Evolutionary conservation across 2,113 vertebrate species (phyloP), one percentile per base, ranked within the genome.

Genomic region (Limanda limanda): DNA sequence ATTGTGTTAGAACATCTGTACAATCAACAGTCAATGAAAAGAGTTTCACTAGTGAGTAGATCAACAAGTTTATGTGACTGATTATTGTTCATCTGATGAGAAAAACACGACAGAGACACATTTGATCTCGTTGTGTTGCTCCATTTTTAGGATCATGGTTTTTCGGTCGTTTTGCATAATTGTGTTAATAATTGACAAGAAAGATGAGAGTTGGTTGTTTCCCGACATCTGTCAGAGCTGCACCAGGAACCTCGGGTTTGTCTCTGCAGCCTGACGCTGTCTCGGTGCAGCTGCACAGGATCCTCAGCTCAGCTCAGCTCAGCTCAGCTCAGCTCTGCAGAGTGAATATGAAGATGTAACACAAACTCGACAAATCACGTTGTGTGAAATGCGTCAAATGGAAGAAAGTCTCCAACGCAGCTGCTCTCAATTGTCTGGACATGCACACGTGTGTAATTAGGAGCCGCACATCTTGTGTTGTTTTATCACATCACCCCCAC

Each of bases 391-490:
- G 70, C 63, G 71, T 58, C 7, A 12, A 59, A 68, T 4, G n/a
- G n/a, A 15, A 20, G 15, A n/a, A 47, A 17, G 25, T 54, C 73
- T 79, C 59, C 27, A 31, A 60, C 35, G 7, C 27, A 2, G 52
- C 79, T 68, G 78, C 27, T 20, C 13, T 75, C 65, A 71, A 18
- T 42, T 27, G 55, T 37, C 10, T 4, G 52, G 24, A 73, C 47
- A 21, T 48, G 14, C 42, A 51, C 68, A 78, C 57, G 13, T 25
- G 68, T 21, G 51, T 45, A 27, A 20, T 70, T 31, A 57, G 40
- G 23, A 31, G 24, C 54, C 11, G 3, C 64, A 81, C 82, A 82
- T 69, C 76, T 72, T 72, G 70, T 64, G 72, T 68, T 68, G 4
- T 70, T 78, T 72, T 12, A 76, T 65, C 64, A 54, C 42, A 51